Conservation (phyloP, 2,797 vertebrate genomes). For the Florisuga fusca region DNA sequence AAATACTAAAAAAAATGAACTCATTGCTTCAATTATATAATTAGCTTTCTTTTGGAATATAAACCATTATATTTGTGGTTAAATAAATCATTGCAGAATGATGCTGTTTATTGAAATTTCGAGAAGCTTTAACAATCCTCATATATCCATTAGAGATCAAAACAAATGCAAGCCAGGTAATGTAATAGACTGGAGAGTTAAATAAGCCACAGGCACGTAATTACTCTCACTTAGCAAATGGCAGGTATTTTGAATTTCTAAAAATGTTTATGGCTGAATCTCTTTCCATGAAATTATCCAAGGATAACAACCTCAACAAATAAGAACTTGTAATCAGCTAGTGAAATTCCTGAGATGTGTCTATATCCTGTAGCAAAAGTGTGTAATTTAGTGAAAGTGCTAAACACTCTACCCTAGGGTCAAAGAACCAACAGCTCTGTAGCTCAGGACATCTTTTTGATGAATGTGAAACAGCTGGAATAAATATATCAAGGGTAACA, state of each 20-base stretch:
- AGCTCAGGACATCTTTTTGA: conserved; percentile 77
- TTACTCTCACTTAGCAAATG: neutral
- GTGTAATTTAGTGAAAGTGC: neutral
- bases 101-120: neutral
- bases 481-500: conserved; percentile 61
- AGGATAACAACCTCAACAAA: neutral
- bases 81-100: neutral
- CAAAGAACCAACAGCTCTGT: conserved; percentile 16
- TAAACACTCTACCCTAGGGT: neutral
- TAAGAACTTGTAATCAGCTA: neutral
- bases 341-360: neutral
- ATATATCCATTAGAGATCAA: neutral
- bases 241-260: neutral
- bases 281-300: neutral
- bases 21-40: neutral
- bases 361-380: neutral
- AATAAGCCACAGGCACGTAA: neutral
- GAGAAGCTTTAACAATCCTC: neutral
- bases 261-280: neutral
- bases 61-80: neutral
- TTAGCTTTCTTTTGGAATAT: neutral
- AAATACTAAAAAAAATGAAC: neutral
- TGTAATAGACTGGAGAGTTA: neutral
- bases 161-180: neutral
- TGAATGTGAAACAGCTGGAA: conserved; percentile 80